A percentile compares a stretch with the other conserved stretches of the same genome.
phyloP scores from a whole-genome alignment of 2,113 vertebrate species.

The Neodon shergylaensis region DNA sequence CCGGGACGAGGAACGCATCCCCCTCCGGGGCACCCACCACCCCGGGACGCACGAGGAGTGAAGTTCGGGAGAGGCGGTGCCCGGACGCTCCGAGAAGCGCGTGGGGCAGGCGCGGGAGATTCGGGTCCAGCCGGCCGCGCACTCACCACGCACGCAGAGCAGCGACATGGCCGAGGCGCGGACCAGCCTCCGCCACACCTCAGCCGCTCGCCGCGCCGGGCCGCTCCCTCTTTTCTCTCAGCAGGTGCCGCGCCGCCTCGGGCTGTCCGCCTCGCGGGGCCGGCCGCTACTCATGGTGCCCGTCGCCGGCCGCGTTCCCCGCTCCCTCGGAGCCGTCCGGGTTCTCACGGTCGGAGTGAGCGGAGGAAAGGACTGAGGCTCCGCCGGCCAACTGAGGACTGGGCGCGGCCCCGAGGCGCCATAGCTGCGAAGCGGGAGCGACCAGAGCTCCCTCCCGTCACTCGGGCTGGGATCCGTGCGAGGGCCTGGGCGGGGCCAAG shows the following conservation, averaged over 20 bases:
- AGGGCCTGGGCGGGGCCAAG: not conserved
- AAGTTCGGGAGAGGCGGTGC: slow-evolving; percentile 46
- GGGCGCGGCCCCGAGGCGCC: slow-evolving; percentile 72
- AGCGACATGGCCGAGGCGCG: slow-evolving; percentile 82
- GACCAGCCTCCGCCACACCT: slow-evolving; percentile 35
- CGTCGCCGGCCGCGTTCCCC: slow-evolving; percentile 1
- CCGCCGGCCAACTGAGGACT: not conserved
- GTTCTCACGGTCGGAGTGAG: slow-evolving; percentile 47
- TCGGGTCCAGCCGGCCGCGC: not conserved
- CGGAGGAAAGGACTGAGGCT: not conserved
- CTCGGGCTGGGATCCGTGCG: not conserved
- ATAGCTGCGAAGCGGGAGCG: slow-evolving; percentile 30
- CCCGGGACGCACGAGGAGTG: not conserved
- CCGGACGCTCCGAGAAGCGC: not conserved
- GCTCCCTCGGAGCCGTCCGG: slow-evolving; percentile 35
- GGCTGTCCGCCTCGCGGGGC: not conserved
- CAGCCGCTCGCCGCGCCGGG: slow-evolving; percentile 2
- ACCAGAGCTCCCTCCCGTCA: not conserved
- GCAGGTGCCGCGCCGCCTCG: slow-evolving; percentile 68
- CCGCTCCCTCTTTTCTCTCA: slow-evolving; percentile 64
- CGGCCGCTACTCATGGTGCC: slow-evolving; percentile 65
- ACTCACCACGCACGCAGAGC: slow-evolving; percentile 86
- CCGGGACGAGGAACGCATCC: not conserved
- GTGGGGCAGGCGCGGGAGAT: not conserved
- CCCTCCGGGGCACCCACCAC: not conserved